A percentile compares a stretch with the other conserved stretches of the same genome.
Conservation (phyloP, 1,140 invertebrate genomes). For the Agraylea sexmaculata region DNA sequence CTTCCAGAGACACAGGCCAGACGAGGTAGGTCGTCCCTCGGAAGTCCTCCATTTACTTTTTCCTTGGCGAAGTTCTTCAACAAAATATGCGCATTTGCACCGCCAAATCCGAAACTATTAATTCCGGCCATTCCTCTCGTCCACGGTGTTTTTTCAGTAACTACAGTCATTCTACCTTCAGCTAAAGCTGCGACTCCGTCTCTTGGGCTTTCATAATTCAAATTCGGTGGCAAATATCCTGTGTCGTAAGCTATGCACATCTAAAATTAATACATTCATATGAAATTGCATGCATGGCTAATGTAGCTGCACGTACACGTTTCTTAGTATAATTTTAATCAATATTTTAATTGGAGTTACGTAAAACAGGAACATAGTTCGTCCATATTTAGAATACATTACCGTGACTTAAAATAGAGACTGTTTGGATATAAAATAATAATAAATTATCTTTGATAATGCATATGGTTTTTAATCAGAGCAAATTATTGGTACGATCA, state of each 20-base stretch:
- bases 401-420: too few species aligned
- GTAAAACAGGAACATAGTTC: too few species aligned
- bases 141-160: slow-evolving; percentile 53
- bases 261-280: slow-evolving; percentile 24
- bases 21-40: slow-evolving; percentile 41
- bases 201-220: slow-evolving; percentile 63
- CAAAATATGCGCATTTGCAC: slow-evolving; percentile 67
- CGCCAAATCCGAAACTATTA: slow-evolving; percentile 82
- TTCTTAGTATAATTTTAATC: too few species aligned
- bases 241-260: slow-evolving; percentile 58
- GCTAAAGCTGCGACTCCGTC: slow-evolving; percentile 58
- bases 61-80: slow-evolving; percentile 45
- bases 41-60: slow-evolving; percentile 41
- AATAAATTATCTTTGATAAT: too few species aligned
- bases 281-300: too few species aligned
- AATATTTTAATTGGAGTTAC: too few species aligned
- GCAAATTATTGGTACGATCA: too few species aligned
- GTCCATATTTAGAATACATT: too few species aligned
- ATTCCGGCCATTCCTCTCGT: slow-evolving; percentile 50
- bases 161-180: slow-evolving; percentile 57
- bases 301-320: too few species aligned
- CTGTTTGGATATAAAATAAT: too few species aligned
- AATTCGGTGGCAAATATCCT: slow-evolving; percentile 63
- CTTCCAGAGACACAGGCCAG: slow-evolving; percentile 44
- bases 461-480: too few species aligned